Conservation (phyloP, 2,888 invertebrate species). For the Hecatera dysodea region DNA sequence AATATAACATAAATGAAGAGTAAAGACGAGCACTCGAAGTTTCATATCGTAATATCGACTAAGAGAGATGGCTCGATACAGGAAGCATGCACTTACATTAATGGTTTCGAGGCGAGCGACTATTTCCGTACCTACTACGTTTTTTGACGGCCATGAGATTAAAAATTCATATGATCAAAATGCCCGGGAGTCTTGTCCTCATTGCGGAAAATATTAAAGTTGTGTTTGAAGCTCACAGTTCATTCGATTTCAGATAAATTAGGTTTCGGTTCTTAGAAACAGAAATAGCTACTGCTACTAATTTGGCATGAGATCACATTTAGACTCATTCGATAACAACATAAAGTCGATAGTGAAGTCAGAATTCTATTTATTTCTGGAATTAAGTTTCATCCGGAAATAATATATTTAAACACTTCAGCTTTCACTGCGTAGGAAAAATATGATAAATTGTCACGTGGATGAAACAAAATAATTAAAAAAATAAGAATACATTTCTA, state of each 20-base stretch:
- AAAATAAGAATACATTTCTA: not conserved
- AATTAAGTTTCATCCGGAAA: not conserved
- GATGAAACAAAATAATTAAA: not conserved
- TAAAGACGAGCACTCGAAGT: constrained; percentile 44
- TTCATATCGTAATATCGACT: constrained; percentile 63
- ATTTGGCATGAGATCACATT: constrained; percentile 10
- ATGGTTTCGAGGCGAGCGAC: constrained; percentile 77
- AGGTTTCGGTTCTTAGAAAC: not conserved
- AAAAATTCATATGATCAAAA: constrained; percentile 81
- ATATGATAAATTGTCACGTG: not conserved
- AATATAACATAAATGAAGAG: constrained; percentile 27
- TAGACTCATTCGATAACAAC: not conserved
- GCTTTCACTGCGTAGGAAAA: not conserved
- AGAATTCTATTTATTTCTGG: not conserved
- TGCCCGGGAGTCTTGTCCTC: constrained; percentile 65
- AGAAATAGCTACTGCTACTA: constrained; percentile 16
- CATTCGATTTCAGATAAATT: constrained; percentile 60
- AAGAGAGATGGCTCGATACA: constrained; percentile 67
- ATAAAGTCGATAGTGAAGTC: not conserved
- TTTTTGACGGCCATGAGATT: constrained; percentile 76
- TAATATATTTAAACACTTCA: not conserved
- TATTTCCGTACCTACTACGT: constrained; percentile 72
- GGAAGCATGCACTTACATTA: constrained; percentile 82
- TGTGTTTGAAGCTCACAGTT: constrained; percentile 67
- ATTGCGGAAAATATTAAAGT: constrained; percentile 67